A percentile compares a stretch with the other conserved stretches of the same genome.
Conservation (phyloP, 37 sponge, comb jelly and placozoan genomes). For the Beroe forskalii region DNA sequence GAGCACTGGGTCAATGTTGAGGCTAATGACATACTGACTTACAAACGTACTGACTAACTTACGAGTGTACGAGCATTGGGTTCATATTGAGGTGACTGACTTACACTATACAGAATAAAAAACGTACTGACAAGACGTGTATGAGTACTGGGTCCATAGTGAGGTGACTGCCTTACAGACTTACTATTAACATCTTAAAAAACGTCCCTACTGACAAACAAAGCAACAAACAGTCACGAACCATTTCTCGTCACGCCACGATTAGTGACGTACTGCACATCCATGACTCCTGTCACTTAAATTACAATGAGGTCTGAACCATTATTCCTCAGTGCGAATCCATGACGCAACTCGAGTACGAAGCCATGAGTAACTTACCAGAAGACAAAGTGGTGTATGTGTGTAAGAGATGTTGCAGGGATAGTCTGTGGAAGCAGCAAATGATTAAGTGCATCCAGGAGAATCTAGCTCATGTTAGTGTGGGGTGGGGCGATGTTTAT, state of each 20-base stretch:
- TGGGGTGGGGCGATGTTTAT: no score
- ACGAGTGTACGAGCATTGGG: constrained; percentile 79
- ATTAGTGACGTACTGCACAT: no score
- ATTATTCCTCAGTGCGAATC: not conserved
- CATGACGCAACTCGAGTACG: constrained; percentile 67
- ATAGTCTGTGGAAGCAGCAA: constrained; percentile 15
- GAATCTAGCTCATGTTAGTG: not conserved
- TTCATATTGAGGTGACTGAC: constrained; percentile 72
- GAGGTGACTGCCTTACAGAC: no score
- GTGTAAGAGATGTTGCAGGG: constrained; percentile 66
- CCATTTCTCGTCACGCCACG: no score
- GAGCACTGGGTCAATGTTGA: constrained; percentile 81
- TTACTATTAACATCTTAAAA: no score
- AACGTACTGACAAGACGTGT: no score
- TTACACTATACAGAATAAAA: no score
- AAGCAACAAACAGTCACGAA: no score
- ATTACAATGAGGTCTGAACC: no score
- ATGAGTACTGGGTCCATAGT: constrained; percentile 84
- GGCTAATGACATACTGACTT: no score
- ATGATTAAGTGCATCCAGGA: constrained; percentile 7
- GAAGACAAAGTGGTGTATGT: constrained; percentile 71
- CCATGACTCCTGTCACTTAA: no score
- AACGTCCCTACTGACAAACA: not conserved
- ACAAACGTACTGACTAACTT: no score
- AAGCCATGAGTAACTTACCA: constrained; percentile 78